Percentiles rank a stretch among this genome's conserved stretches.
These are phyloP conservation scores for Melanotaenia nigrans DNA, from an alignment of 2,797 vertebrate genomes.

Conservation along the genomic window DNA sequence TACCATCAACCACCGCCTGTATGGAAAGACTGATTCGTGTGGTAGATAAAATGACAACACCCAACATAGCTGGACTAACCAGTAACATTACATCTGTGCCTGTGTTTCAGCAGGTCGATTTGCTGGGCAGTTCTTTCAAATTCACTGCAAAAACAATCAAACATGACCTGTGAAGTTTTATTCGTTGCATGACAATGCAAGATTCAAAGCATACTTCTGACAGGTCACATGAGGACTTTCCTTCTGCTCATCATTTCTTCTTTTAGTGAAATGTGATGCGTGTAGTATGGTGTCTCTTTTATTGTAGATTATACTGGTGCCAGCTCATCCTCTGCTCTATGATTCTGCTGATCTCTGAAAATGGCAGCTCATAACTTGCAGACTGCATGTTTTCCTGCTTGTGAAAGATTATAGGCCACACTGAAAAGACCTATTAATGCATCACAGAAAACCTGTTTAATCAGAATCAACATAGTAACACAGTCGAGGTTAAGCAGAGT, in stretches of 20 bases:
- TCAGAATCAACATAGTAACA: background rate
- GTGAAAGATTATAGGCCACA: background rate
- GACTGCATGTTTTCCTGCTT: constrained; percentile 2
- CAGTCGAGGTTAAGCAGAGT: background rate
- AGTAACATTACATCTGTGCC: constrained; percentile 14
- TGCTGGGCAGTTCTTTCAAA: background rate
- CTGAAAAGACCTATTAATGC: constrained; percentile 2
- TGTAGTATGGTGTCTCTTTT: background rate
- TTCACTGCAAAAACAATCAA: background rate
- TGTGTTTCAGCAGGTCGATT: background rate
- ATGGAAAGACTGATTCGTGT: constrained; percentile 51
- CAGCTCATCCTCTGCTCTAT: constrained; percentile 3
- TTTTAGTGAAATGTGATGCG: background rate
- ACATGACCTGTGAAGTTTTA: background rate
- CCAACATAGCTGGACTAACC: constrained; percentile 11
- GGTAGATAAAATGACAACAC: constrained; percentile 20
- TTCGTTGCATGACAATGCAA: background rate
- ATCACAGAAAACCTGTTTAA: constrained; percentile 28
- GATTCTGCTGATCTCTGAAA: background rate
- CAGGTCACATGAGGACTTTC: background rate
- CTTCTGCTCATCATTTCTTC: background rate
- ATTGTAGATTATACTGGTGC: background rate
- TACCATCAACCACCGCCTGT: constrained; percentile 21
- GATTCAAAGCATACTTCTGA: background rate
- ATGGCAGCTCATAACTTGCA: constrained; percentile 3